Evolutionary conservation across 2,888 invertebrate species (phyloP).

Genomic region (Sphaerophoria taeniata): DNA sequence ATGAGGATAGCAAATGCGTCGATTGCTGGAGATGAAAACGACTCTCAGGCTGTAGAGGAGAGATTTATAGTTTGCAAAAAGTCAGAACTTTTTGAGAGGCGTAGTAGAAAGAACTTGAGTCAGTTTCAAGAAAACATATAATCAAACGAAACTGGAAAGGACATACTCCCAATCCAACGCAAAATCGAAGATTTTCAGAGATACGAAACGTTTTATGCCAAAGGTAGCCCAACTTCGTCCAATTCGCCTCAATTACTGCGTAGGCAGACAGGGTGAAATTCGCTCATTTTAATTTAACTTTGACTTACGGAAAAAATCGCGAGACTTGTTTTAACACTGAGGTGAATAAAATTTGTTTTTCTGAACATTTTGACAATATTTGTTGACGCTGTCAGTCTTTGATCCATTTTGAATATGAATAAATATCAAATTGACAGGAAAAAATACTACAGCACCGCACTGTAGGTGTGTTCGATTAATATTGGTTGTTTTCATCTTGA

Average conservation of each 20-base stretch:
- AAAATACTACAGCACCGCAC: background rate
- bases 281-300: slow-evolving; percentile 53
- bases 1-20: slow-evolving; percentile 37
- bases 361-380: background rate
- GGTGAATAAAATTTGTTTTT: background rate
- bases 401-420: background rate
- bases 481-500: slow-evolving; percentile 50
- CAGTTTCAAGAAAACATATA: slow-evolving; percentile 11
- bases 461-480: slow-evolving; percentile 58
- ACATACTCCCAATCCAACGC: slow-evolving; percentile 62
- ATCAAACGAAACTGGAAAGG: slow-evolving; percentile 27
- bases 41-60: slow-evolving; percentile 55
- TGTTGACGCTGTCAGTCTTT: background rate
- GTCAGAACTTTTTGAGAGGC: slow-evolving; percentile 50
- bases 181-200: slow-evolving; percentile 67
- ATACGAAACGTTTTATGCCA: slow-evolving; percentile 40
- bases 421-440: background rate
- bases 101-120: slow-evolving; percentile 41
- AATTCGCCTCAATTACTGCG: slow-evolving; percentile 68
- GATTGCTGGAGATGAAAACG: slow-evolving; percentile 44
- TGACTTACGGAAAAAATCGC: slow-evolving; percentile 22
- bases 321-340: slow-evolving; percentile 38
- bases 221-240: slow-evolving; percentile 40
- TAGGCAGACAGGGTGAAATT: slow-evolving; percentile 68
- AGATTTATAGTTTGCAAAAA: slow-evolving; percentile 68